Evolutionary conservation across 2,888 invertebrate genomes (phyloP), one percentile per base, ranked within the genome.

Genomic region (Enoplolaimus lenunculus): DNA sequence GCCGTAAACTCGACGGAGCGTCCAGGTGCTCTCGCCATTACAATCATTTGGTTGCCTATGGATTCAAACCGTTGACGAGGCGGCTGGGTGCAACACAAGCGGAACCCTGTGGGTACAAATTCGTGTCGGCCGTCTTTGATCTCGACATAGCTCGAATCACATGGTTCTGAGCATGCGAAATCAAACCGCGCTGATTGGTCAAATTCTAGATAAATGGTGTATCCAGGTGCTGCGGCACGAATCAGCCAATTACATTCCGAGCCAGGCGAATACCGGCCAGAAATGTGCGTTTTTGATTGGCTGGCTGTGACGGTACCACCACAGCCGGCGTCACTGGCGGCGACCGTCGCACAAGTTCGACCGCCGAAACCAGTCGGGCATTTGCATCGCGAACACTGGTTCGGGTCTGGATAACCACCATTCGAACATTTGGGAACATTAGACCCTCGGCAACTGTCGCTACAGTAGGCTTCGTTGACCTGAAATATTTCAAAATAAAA

Each of bases 141-240:
- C 72, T 79, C 79, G 0, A 80, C 76, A 69, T 74, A 80, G 0
- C 77, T 77, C 68, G 75, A 76, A 68, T 78, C 79, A 68, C 79
- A 79, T 0, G 79, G 76, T 57, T 77, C 78, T 68, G 76, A 75
- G 71, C 79, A 79, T 1, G 75, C 70, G 57, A 78, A 78, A 34
- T 76, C 75, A 65, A 79, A 79, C 1, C 72, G 71, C 16, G 28
- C 34, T 33, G 21, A n/a, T 16, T 66, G 34, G 13, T 60, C 75
- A 64, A 79, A 79, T 59, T 78, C 74, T 33, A 80, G 66, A 68
- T 69, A 73, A 13, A 77, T 71, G 7, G 72, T 68, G n/a, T n/a
- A 2, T 2, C 74, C 72, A 1, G 33, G 33, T 7, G 70, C 72
- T 1, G 70, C 71, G 21, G 75, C 77, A 68, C 75, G 70, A 26